Conservation (phyloP, 2,797 vertebrate genomes). For the Etheostoma perlongum region DNA sequence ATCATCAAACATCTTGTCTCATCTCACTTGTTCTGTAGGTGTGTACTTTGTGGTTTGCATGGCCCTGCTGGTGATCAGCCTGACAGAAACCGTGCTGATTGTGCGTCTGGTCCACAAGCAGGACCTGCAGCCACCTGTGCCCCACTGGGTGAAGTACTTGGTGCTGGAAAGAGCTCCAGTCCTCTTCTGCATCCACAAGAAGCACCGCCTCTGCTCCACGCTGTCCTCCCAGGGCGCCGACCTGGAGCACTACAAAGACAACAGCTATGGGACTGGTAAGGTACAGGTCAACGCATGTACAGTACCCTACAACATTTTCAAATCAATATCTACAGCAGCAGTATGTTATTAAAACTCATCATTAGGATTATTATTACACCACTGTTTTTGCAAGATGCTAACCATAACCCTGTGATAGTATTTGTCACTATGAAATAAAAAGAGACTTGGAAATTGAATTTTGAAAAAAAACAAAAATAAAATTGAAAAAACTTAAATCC, state of each 20-base stretch:
- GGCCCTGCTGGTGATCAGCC: slow-evolving; percentile 96
- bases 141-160: slow-evolving; percentile 89
- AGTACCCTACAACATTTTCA: neutral
- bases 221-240: slow-evolving; percentile 60
- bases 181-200: slow-evolving; percentile 90
- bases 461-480: neutral
- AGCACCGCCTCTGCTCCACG: slow-evolving; percentile 79
- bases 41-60: slow-evolving; percentile 99
- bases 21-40: slow-evolving; percentile 76
- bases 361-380: too few species aligned
- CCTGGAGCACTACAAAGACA: slow-evolving; percentile 84
- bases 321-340: too few species aligned
- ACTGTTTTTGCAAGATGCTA: too few species aligned
- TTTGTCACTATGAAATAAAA: neutral
- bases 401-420: neutral
- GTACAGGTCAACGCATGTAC: neutral
- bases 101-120: slow-evolving; percentile 96
- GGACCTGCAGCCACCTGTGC: slow-evolving; percentile 93
- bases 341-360: too few species aligned
- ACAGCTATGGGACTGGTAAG: slow-evolving; percentile 87
- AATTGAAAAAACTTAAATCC: neutral
- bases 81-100: slow-evolving; percentile 95
- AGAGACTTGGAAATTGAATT: neutral
- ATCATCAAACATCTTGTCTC: neutral
- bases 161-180: slow-evolving; percentile 87